Evolutionary conservation across 2,888 invertebrate genomes (phyloP), one percentile per base, ranked within the genome.

Genomic region (Phlogophora meticulosa): DNA sequence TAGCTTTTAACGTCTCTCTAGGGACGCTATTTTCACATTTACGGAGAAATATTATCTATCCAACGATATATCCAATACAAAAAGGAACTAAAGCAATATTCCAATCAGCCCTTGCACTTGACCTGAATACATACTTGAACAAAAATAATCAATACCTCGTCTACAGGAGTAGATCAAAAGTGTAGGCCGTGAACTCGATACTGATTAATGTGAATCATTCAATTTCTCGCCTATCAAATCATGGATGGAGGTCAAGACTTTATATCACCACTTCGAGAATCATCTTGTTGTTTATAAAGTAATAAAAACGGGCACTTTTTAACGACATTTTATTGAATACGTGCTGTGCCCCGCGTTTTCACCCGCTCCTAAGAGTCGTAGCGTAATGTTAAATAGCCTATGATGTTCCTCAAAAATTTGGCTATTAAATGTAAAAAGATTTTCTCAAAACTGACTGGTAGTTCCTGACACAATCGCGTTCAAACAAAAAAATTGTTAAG

Each of bases 151-250:
- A 59, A 77, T 60, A 72, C 49, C 10, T 40, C 46, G 59, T 34
- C 45, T 49, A 15, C 11, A 49, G 28, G 36, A 58, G 43, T 17
- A 32, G 45, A 61, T 61, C 58, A 63, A 28, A 28, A 36, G 17
- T 13, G 40, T 13, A 36, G 74, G 57, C 79, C 79, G 28, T 72
- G 79, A 78, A 73, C 77, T 74, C 60, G 24, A 59, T 62, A 72
- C 46, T 66, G 52, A 66, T 76, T 28, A 61, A 61, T 65, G 57
- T 62, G 65, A 70, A 79, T 81, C 72, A 81, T 66, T 81, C 53
- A 72, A 69, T 78, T 78, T 76, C 69, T 61, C 67, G 76, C 68
- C 52, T 61, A 74, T 67, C 48, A 58, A 70, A 77, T 81, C 65
- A 62, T 5, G 20, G 28, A 60, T 63, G 40, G 56, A 72, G 76